Evolutionary conservation across 1,140 invertebrate species (phyloP).

Genomic region (Coenobita brevimanus): DNA sequence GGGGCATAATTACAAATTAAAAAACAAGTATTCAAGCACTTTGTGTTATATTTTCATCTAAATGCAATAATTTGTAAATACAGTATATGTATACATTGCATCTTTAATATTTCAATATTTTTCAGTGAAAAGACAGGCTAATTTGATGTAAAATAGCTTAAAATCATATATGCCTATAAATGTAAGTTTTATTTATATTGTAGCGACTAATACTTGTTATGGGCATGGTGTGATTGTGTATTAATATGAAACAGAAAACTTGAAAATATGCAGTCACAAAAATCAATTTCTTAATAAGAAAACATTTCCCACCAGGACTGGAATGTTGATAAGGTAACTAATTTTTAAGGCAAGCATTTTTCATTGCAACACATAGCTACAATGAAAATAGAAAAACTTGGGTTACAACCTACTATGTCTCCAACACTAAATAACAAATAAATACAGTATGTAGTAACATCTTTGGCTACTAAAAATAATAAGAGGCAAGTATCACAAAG

Average conservation of each 20-base stretch:
- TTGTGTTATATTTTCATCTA: not conserved
- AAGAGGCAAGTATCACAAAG: slow-evolving; percentile 63
- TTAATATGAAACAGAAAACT: too few relatives aligned
- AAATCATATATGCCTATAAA: too few relatives aligned
- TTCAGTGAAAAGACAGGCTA: too few relatives aligned
- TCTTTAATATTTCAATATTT: too few relatives aligned
- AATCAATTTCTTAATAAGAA: too few relatives aligned
- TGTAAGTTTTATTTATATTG: too few relatives aligned
- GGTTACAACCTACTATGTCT: slow-evolving; percentile 64
- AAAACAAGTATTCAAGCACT: not conserved
- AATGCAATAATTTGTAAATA: not conserved
- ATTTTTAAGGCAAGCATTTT: slow-evolving; percentile 45
- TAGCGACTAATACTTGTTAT: too few relatives aligned
- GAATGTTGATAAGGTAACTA: slow-evolving; percentile 37
- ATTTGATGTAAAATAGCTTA: too few relatives aligned
- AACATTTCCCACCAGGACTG: slow-evolving; percentile 36
- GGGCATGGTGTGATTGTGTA: too few relatives aligned
- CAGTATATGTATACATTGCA: too few relatives aligned
- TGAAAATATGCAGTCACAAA: too few relatives aligned
- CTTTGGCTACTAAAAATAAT: slow-evolving; percentile 57
- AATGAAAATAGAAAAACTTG: slow-evolving; percentile 29
- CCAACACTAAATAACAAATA: too few relatives aligned
- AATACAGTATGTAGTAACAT: slow-evolving; percentile 57
- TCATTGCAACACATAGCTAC: slow-evolving; percentile 23
- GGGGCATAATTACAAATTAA: slow-evolving; percentile 10